A percentile compares a stretch with the other conserved stretches of the same genome.
Evolutionary conservation across 2,113 vertebrate genomes (phyloP).

Genomic region (Hippocampus comes): DNA sequence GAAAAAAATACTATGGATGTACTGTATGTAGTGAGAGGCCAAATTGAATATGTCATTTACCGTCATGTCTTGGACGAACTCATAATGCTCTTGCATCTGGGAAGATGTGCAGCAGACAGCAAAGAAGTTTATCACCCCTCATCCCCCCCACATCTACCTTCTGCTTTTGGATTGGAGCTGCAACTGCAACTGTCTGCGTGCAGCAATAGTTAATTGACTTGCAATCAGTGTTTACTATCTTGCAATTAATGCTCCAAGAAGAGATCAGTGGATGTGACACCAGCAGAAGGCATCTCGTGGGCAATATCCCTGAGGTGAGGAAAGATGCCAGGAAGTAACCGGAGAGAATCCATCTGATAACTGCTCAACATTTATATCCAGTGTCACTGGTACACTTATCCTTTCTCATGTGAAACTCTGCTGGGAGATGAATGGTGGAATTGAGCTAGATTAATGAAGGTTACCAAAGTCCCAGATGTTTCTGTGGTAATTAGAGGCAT

Average conservation of each 20-base stretch:
- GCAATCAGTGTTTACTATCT: slow-evolving; percentile 62
- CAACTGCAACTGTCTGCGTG: slow-evolving; percentile 21
- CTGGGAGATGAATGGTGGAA: slow-evolving; percentile 75
- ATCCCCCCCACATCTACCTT: slow-evolving; percentile 1
- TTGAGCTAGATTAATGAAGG: slow-evolving; percentile 99
- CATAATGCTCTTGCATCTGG: slow-evolving; percentile 46
- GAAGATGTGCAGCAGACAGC: slow-evolving; percentile 24
- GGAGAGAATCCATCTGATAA: slow-evolving; percentile 52
- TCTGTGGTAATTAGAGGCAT: slow-evolving; percentile 97
- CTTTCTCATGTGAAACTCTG: slow-evolving; percentile 92
- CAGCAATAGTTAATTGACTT: slow-evolving; percentile 53
- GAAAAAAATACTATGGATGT: slow-evolving; percentile 30
- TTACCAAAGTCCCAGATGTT: slow-evolving; percentile 99
- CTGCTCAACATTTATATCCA: slow-evolving; percentile 55
- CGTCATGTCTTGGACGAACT: slow-evolving; percentile 57
- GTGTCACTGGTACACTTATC: slow-evolving; percentile 91
- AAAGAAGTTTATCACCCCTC: slow-evolving; percentile 10
- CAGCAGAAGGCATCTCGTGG: slow-evolving; percentile 53
- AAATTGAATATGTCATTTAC: slow-evolving; percentile 49
- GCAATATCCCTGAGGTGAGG: slow-evolving; percentile 52
- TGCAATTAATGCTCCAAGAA: slow-evolving; percentile 58
- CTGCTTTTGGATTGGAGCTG: slow-evolving; percentile 17
- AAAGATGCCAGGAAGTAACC: slow-evolving; percentile 47
- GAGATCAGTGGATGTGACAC: slow-evolving; percentile 44
- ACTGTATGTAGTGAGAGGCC: slow-evolving; percentile 40